A percentile compares a stretch with the other conserved stretches of the same genome.
These are phyloP conservation scores for Festucalex cinctus DNA, from an alignment of 2,113 vertebrate species.

Conservation along the genomic window DNA sequence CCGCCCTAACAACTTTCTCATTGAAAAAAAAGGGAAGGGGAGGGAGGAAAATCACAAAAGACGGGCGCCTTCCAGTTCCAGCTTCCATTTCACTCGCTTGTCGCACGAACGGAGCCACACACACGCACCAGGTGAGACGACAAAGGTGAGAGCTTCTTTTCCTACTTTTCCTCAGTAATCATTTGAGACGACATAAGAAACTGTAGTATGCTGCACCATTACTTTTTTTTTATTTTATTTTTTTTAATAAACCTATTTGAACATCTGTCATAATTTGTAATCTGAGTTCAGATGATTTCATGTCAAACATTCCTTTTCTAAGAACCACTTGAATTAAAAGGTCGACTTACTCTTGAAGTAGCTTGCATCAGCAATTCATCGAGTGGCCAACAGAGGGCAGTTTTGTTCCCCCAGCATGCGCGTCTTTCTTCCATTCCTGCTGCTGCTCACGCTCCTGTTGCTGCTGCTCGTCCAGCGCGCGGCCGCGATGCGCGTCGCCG, in stretches of 20 bases:
- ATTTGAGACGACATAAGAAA: background rate
- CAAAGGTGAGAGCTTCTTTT: background rate
- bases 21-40: constrained; percentile 26
- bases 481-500: constrained; percentile 32
- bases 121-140: constrained; percentile 39
- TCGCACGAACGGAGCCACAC: constrained; percentile 28
- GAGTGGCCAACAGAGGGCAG: background rate
- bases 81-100: constrained; percentile 51
- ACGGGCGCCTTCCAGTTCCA: constrained; percentile 36
- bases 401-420: constrained; percentile 49
- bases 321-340: no score
- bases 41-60: constrained; percentile 14
- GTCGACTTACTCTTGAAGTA: background rate
- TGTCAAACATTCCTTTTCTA: no score
- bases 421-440: background rate
- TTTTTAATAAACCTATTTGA: background rate
- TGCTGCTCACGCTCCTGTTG: constrained; percentile 24
- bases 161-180: background rate
- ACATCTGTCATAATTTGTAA: background rate
- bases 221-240: background rate
- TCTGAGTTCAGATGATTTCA: background rate
- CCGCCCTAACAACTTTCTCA: constrained; percentile 52
- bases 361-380: no score
- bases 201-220: background rate
- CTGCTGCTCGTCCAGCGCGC: constrained; percentile 46